Percentiles rank a stretch among this genome's conserved stretches.
These are phyloP conservation scores for Dioctria rufipes DNA, from an alignment of 2,888 invertebrate genomes.

Conservation along the genomic window DNA sequence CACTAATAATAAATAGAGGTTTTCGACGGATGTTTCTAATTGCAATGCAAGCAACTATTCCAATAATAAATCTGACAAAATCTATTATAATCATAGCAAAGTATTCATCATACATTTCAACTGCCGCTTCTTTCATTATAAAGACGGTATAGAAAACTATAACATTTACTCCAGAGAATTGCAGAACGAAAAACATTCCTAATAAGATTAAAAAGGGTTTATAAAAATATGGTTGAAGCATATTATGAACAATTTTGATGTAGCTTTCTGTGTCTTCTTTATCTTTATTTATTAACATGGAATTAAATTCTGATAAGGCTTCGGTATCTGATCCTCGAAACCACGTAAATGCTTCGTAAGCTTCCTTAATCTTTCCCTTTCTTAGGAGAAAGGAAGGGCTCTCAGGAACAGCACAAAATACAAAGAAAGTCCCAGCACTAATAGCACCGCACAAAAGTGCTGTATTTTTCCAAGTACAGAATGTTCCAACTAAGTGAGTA, in stretches of 20 bases:
- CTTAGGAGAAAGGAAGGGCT: conserved; percentile 77
- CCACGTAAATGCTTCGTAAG: conserved; percentile 74
- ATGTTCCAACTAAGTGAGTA: conserved; percentile 76
- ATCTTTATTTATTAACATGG: conserved; percentile 71
- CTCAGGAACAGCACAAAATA: conserved; percentile 74
- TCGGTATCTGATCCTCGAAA: conserved; percentile 73
- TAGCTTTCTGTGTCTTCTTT: conserved; percentile 60
- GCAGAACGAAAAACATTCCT: conserved; percentile 76
- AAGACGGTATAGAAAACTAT: conserved; percentile 78
- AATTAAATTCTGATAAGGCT: conserved; percentile 73
- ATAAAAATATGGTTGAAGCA: conserved; percentile 73
- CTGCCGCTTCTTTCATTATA: conserved; percentile 75
- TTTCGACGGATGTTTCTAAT: conserved; percentile 74
- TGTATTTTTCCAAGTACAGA: conserved; percentile 76
- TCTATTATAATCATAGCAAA: conserved; percentile 76
- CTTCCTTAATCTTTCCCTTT: conserved; percentile 73
- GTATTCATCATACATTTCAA: conserved; percentile 75
- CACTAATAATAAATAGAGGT: conserved; percentile 75
- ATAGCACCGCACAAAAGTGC: conserved; percentile 74
- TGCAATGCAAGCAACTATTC: conserved; percentile 75
- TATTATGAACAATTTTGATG: conserved; percentile 65
- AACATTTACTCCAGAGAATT: conserved; percentile 78
- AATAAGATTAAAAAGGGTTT: conserved; percentile 76
- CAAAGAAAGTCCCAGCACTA: conserved; percentile 72
- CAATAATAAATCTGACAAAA: conserved; percentile 74